Evolutionary conservation across 2,888 invertebrate species (phyloP).

Genomic region (Pterobdella sp.): DNA sequence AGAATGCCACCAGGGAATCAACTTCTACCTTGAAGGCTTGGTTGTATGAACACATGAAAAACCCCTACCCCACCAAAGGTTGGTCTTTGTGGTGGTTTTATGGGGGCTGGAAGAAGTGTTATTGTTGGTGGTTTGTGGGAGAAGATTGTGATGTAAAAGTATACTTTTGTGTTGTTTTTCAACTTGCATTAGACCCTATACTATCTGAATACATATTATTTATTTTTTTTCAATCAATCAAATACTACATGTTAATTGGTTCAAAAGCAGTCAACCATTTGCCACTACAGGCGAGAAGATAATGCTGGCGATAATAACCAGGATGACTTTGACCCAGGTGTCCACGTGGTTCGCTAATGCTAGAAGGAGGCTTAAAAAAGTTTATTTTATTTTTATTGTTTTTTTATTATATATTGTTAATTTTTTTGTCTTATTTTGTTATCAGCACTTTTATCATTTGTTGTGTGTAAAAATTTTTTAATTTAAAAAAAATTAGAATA

Average conservation of each 20-base stretch:
- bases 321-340: slow-evolving; percentile 26
- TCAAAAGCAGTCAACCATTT: too few relatives aligned
- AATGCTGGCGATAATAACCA: slow-evolving; percentile 28
- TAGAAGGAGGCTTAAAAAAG: slow-evolving; percentile 28
- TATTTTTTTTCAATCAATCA: too few relatives aligned
- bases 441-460: too few relatives aligned
- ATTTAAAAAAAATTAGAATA: not conserved
- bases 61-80: slow-evolving; percentile 27
- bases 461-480: not conserved
- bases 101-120: not conserved
- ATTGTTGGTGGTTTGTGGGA: too few relatives aligned
- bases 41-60: slow-evolving; percentile 27
- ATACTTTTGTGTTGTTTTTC: too few relatives aligned
- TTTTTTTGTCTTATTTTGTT: too few relatives aligned
- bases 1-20: slow-evolving; percentile 28
- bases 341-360: slow-evolving; percentile 29
- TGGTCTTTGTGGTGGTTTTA: not conserved
- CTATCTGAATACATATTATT: too few relatives aligned
- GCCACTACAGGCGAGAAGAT: slow-evolving; percentile 25
- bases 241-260: too few relatives aligned
- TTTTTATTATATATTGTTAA: too few relatives aligned
- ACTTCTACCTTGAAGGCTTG: slow-evolving; percentile 26
- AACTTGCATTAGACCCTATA: too few relatives aligned
- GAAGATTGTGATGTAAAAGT: too few relatives aligned
- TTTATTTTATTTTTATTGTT: too few relatives aligned